phyloP scores from a whole-genome alignment of 2,113 vertebrate species.

The Lampris incognitus region DNA sequence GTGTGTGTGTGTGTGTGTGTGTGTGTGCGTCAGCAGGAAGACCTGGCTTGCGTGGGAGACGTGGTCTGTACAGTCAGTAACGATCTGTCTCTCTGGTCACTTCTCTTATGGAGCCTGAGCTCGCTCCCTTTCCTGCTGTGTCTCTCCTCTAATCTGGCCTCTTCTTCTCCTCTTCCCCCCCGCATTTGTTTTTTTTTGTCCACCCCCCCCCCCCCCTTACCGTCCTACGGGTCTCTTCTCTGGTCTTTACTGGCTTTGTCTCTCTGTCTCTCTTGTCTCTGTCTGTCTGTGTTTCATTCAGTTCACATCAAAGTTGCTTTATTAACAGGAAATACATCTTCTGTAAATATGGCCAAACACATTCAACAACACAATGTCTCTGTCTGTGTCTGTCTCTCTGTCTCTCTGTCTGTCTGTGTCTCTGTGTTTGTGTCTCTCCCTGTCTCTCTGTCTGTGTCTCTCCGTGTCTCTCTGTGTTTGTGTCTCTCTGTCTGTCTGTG shows the following conservation, averaged over 20 bases:
- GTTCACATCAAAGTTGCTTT: too few relatives aligned
- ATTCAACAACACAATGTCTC: too few relatives aligned
- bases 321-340: too few relatives aligned
- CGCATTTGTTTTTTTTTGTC: not conserved
- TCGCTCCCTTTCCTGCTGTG: conserved; percentile 29
- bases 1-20: conserved; percentile 14
- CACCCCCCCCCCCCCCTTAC: not conserved
- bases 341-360: too few relatives aligned
- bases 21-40: conserved; percentile 76
- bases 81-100: conserved; percentile 63
- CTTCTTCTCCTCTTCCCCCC: conserved; percentile 1
- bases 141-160: conserved; percentile 9
- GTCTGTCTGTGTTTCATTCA: too few relatives aligned
- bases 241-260: not conserved
- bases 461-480: too few relatives aligned
- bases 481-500: too few relatives aligned
- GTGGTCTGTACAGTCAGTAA: conserved; percentile 78
- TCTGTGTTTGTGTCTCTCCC: too few relatives aligned
- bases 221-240: not conserved
- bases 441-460: too few relatives aligned
- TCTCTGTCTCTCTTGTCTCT: conserved; percentile 7
- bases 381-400: too few relatives aligned
- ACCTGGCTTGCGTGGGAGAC: conserved; percentile 57
- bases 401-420: too few relatives aligned
- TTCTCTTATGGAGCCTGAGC: conserved; percentile 44